Base-by-base conservation (phyloP, 1,140 invertebrate species). In the Sesamia nonagrioides region DNA sequence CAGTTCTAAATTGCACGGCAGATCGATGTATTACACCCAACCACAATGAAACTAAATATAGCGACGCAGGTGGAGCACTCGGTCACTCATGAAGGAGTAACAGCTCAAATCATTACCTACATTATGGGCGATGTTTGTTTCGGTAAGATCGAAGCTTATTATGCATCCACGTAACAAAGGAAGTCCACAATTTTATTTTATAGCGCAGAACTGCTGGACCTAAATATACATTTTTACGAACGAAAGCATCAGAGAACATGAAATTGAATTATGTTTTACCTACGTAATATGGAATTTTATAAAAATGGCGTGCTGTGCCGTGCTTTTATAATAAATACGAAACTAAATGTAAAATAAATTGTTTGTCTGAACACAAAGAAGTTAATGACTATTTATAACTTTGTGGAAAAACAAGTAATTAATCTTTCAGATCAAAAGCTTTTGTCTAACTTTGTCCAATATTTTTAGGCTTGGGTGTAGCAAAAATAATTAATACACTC, bases 31-130 rank as follows among this genome's bases (percentile, higher is more conserved):
- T 81, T 84, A 80, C 84, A 81, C 76, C 82, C 82, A 88, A 90
- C 84, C 86, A 93, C 91, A 93, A 92, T 92, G 87, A 85, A 88
- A 90, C 89, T 94, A 94, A 92, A 92, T 92, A 94, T 94, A 94
- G 90, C 84, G 77, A 54, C 81, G 84, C 88, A 90, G 89, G 88
- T 91, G 86, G 84, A 86, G 85, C 83, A 88, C 80, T 84, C 84
- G 78, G 79, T 66, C 86, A 77, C 81, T 82, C 69, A 86, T 86
- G 80, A 87, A 86, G 84, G 85, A 85, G 82, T 68, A 90, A 86
- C 77, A 79, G 40, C 69, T 73, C 77, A 80, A 79, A 80, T 85
- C 66, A 83, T 85, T 81, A 83, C 52, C 63, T 52, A 77, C 11
- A 42, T 63, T 75, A 75, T 63, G 33, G 61, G 13, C 61, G 60